phyloP scores from a whole-genome alignment of 2,888 invertebrate species.

The Nephrotoma guestfalica region DNA sequence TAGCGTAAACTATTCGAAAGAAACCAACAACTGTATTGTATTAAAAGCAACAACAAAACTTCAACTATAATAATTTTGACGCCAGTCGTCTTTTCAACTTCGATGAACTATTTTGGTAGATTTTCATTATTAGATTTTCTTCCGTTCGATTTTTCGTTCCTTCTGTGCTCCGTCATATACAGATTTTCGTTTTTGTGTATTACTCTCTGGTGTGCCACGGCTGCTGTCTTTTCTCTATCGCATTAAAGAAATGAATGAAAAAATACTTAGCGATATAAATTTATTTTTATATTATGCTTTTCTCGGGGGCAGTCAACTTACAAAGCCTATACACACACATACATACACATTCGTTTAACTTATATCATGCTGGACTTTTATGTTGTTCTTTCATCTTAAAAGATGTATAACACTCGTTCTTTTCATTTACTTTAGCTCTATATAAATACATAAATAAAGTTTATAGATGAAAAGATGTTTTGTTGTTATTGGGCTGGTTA shows the following conservation, averaged over 20 bases:
- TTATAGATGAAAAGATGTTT: neutral
- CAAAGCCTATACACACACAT: neutral
- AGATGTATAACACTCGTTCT: neutral
- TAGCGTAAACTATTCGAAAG: neutral
- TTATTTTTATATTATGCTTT: neutral
- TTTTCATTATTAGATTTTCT: neutral
- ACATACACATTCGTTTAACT: neutral
- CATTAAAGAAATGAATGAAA: neutral
- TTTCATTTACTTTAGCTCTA: neutral
- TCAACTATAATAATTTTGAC: neutral
- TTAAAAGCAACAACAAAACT: neutral
- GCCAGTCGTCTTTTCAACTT: neutral
- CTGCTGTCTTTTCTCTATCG: neutral
- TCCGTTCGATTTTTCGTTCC: neutral
- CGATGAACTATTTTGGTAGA: neutral
- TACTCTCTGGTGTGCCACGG: neutral
- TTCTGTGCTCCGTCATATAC: neutral
- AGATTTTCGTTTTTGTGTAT: neutral
- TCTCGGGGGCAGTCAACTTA: neutral
- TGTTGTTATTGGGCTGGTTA: neutral
- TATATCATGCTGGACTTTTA: neutral
- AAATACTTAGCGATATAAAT: neutral
- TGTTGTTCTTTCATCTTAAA: neutral
- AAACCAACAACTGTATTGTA: neutral
- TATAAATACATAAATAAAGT: neutral